Percentiles rank a stretch among this genome's conserved stretches.
These are phyloP conservation scores for Dicaeum eximium DNA, from an alignment of 2,113 vertebrate species.

Conservation along the genomic window DNA sequence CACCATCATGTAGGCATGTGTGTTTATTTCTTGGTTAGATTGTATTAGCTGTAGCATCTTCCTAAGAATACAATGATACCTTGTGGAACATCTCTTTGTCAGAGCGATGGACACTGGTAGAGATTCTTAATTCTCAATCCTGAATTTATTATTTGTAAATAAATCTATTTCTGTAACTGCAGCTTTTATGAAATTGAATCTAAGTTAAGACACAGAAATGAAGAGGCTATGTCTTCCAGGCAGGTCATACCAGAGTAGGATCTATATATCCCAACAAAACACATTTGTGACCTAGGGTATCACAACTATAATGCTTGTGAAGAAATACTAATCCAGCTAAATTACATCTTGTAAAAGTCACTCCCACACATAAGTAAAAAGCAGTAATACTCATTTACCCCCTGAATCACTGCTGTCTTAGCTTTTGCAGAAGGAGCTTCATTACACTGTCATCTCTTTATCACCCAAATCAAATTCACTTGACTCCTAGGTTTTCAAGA, in stretches of 20 bases:
- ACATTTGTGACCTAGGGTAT: neutral
- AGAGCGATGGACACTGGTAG: neutral
- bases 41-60: neutral
- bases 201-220: neutral
- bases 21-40: neutral
- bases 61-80: neutral
- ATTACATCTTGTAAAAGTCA: neutral
- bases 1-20: neutral
- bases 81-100: neutral
- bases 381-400: neutral
- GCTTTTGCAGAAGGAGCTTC: neutral
- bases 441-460: neutral
- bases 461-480: slow-evolving; percentile 14
- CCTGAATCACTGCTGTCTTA: neutral
- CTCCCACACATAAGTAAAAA: neutral
- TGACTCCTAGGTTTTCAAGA: neutral
- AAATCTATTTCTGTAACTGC: neutral
- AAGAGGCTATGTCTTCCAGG: neutral
- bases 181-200: neutral
- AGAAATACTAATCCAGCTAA: neutral
- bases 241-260: neutral
- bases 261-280: neutral
- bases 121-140: neutral
- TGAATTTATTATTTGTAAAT: neutral
- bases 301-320: neutral